These are phyloP conservation scores for Oeneis ivallda DNA, from an alignment of 2,888 invertebrate species.

Conservation along the genomic window DNA sequence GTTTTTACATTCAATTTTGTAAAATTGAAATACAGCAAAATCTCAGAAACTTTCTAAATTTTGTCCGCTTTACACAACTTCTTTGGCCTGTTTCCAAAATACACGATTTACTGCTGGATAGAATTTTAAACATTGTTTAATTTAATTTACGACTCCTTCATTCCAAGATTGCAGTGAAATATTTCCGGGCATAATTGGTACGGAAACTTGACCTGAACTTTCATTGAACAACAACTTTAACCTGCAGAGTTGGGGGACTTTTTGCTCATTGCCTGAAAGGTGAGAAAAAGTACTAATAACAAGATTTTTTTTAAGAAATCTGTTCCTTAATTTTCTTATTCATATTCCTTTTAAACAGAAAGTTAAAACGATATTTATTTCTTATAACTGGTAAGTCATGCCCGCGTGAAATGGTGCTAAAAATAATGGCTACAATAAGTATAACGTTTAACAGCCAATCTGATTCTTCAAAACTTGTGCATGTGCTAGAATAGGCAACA, in stretches of 20 bases:
- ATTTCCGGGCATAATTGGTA: conserved; percentile 20
- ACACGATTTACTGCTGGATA: conserved; percentile 31
- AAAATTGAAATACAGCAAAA: conserved; percentile 26
- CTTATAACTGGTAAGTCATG: no score
- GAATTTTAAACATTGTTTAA: conserved; percentile 26
- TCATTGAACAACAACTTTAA: background rate
- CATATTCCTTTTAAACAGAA: no score
- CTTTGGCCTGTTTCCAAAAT: conserved; percentile 29
- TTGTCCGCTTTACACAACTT: conserved; percentile 32
- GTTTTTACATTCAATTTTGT: conserved; percentile 22
- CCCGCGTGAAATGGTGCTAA: no score
- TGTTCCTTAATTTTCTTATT: background rate
- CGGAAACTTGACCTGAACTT: conserved; percentile 2
- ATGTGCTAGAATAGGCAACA: no score
- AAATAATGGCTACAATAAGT: no score
- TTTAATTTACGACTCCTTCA: conserved; percentile 20
- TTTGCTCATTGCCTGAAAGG: background rate
- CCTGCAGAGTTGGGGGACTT: background rate
- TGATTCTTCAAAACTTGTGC: no score
- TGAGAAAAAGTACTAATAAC: background rate
- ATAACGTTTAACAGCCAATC: no score
- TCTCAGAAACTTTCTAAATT: conserved; percentile 28
- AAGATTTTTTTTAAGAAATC: background rate
- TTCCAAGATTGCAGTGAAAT: conserved; percentile 19
- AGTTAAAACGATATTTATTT: no score